A percentile compares a stretch with the other conserved stretches of the same genome.
These are phyloP conservation scores for Tetragonula carbonaria DNA, from an alignment of 2,888 invertebrate genomes.

Conservation along the genomic window DNA sequence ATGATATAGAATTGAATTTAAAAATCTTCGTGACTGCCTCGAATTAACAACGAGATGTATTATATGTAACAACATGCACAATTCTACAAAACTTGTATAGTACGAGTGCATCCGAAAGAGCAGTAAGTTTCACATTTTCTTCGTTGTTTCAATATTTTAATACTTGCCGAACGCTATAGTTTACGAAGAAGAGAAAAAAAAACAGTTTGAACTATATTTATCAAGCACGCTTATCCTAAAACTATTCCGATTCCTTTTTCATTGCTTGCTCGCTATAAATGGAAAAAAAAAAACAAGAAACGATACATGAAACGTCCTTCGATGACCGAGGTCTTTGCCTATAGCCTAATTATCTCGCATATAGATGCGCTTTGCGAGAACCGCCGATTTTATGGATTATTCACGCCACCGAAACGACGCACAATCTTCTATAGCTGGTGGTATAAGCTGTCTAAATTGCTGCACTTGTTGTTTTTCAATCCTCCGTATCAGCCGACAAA, in stretches of 20 bases:
- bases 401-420: not conserved
- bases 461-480: not conserved
- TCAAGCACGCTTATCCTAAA: slow-evolving; percentile 15
- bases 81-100: not conserved
- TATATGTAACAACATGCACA: not conserved
- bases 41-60: too few relatives aligned
- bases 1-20: not conserved
- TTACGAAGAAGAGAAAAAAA: slow-evolving; percentile 1
- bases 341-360: slow-evolving; percentile 24
- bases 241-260: slow-evolving; percentile 3
- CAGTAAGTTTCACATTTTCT: too few relatives aligned
- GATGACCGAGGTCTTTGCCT: slow-evolving; percentile 14
- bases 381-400: slow-evolving; percentile 12
- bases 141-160: not conserved
- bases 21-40: too few relatives aligned
- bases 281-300: slow-evolving; percentile 4
- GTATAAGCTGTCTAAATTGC: not conserved
- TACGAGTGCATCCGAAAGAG: too few relatives aligned
- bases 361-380: not conserved
- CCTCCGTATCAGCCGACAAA: too few relatives aligned
- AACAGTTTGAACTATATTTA: not conserved
- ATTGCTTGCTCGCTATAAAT: slow-evolving; percentile 1
- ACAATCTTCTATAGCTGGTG: not conserved
- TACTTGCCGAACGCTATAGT: not conserved
- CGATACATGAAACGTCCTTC: slow-evolving; percentile 39